Evolutionary conservation across 2,113 vertebrate species (phyloP), one percentile per base, ranked within the genome.

Genomic region (Myotis davidii): DNA sequence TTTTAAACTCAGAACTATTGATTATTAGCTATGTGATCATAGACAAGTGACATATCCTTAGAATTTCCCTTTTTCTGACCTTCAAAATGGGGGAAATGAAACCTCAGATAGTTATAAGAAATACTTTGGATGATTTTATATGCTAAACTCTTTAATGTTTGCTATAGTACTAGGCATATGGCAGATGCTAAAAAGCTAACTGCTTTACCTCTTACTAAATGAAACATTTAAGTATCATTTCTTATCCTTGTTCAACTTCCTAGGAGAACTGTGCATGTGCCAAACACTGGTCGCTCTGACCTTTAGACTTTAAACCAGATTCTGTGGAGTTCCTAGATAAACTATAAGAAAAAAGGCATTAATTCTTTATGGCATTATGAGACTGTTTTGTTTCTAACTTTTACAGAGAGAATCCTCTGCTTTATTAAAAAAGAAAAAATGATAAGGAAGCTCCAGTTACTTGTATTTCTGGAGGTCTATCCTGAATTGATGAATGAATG

Each of bases 321-420:
- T 74, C 52, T 50, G 42, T 74, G 56, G 84, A 87, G 25, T 94
- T 92, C 61, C 52, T 97, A 91, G 94, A 90, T 97, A 97, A 96
- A 94, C 69, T 93, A 88, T 90, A 85, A 94, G 78, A 70, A 92
- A 72, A 90, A 94, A 74, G 69, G 12, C 81, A 70, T 96, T 91
- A 93, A 84, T 90, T 96, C 32, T 95, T 96, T 94, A 94, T 93
- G 77, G 45, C 59, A 65, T 85, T 94, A 39, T 85, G 39, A 90
- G 59, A 88, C 73, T 56, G 25, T 90, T 94, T 90, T 94, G 37
- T 79, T 14, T 67, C 45, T 73, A 81, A 93, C 50, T 91, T 95
- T 94, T 95, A 85, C 64, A 20, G 39, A 69, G 54, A n/a, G 39
- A 87, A 76, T 92, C 8, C 13, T 93, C 34, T 96, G 48, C 25